Evolutionary conservation across 2,797 vertebrate genomes (phyloP).

Genomic region (Enteromius thamalakanensis): DNA sequence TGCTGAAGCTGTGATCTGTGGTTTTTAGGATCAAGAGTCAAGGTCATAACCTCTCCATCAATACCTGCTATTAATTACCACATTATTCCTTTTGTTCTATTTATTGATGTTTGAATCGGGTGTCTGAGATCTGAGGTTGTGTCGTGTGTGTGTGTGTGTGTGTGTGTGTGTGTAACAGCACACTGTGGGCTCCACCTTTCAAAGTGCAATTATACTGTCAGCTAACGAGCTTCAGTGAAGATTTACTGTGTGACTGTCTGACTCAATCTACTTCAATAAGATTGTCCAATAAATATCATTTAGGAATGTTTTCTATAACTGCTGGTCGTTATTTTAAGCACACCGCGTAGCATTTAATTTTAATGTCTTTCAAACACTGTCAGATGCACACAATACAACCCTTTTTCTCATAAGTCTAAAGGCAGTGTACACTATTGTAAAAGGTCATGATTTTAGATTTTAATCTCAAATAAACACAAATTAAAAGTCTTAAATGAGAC

Average conservation of each 20-base stretch:
- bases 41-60: slow-evolving; percentile 1
- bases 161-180: slow-evolving; percentile 61
- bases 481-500: too few species aligned
- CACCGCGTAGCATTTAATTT: background rate
- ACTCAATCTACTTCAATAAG: slow-evolving; percentile 70
- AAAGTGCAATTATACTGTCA: slow-evolving; percentile 82
- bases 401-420: background rate
- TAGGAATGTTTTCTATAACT: slow-evolving; percentile 72
- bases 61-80: background rate
- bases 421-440: background rate
- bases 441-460: background rate
- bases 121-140: slow-evolving; percentile 3
- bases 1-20: slow-evolving; percentile 28
- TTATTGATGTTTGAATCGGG: slow-evolving; percentile 52
- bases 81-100: slow-evolving; percentile 47
- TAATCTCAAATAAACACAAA: background rate
- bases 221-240: slow-evolving; percentile 72
- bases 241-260: slow-evolving; percentile 73
- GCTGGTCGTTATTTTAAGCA: slow-evolving; percentile 35
- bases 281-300: slow-evolving; percentile 80
- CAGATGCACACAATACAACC: background rate
- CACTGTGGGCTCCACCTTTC: slow-evolving; percentile 74
- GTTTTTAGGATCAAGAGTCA: background rate
- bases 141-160: background rate
- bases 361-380: background rate